phyloP scores from a whole-genome alignment of 1,140 invertebrate genomes.

The silkworm (Bombyx mori) region DNA sequence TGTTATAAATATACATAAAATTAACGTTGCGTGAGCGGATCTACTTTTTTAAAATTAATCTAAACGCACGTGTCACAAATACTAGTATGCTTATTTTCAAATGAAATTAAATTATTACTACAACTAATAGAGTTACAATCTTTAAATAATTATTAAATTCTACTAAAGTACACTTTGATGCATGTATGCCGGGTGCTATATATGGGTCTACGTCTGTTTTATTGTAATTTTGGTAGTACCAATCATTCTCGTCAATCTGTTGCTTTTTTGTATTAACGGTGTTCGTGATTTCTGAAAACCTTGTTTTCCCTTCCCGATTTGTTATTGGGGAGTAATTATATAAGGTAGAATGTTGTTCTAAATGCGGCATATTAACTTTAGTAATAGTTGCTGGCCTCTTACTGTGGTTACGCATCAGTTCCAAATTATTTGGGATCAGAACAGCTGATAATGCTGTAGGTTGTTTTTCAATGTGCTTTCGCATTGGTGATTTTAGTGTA shows the following conservation, averaged over 20 bases:
- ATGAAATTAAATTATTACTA: not conserved
- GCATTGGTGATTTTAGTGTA: conserved; percentile 29
- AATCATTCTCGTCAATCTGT: conserved; percentile 74
- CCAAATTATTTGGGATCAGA: conserved; percentile 42
- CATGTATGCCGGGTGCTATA: conserved; percentile 68
- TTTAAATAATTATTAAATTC: conserved; percentile 9
- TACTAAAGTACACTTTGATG: conserved; percentile 19
- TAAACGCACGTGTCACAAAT: no score
- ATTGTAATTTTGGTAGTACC: conserved; percentile 87
- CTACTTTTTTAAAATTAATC: no score
- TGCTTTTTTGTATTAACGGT: conserved; percentile 34
- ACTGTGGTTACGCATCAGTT: conserved; percentile 30
- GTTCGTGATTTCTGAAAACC: conserved; percentile 44
- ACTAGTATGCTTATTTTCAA: not conserved
- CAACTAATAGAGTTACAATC: not conserved
- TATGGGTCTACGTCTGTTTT: conserved; percentile 78
- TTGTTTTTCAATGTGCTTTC: conserved; percentile 43
- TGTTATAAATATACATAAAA: no score
- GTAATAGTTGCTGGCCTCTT: conserved; percentile 56
- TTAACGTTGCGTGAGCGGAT: no score
- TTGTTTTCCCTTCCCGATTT: conserved; percentile 62
- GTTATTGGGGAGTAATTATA: conserved; percentile 46
- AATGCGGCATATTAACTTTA: conserved; percentile 56
- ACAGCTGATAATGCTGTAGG: conserved; percentile 50
- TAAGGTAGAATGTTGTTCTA: conserved; percentile 44